Conservation (phyloP, 2,888 invertebrate species). For the Eulithis testata region DNA sequence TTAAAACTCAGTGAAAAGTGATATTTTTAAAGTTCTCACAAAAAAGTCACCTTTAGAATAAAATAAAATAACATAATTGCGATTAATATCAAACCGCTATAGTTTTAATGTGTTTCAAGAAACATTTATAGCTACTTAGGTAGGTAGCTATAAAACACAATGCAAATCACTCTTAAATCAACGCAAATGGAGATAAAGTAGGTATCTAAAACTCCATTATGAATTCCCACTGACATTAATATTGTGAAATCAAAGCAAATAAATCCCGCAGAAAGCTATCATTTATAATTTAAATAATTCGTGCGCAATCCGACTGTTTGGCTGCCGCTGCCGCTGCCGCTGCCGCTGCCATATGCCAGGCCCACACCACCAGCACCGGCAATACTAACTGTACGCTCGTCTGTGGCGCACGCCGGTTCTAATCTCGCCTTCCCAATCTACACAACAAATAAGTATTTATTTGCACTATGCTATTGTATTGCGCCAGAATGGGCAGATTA, state of each 20-base stretch:
- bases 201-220: background rate
- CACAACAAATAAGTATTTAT: conserved; percentile 7
- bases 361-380: background rate
- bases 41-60: too few relatives aligned
- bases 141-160: background rate
- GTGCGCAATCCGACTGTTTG: background rate
- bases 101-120: too few relatives aligned
- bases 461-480: background rate
- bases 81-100: too few relatives aligned
- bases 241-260: conserved; percentile 3
- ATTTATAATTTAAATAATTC: background rate
- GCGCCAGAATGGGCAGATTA: background rate
- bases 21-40: too few relatives aligned
- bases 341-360: too few relatives aligned
- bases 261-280: background rate
- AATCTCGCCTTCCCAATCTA: background rate
- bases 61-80: too few relatives aligned
- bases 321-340: too few relatives aligned
- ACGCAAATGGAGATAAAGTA: background rate
- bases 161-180: background rate
- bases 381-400: background rate
- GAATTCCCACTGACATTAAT: background rate
- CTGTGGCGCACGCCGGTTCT: background rate
- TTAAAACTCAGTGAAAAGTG: too few relatives aligned
- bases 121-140: too few relatives aligned